Evolutionary conservation across 1,140 invertebrate species (phyloP).

Genomic region (Euwallacea fornicatus): DNA sequence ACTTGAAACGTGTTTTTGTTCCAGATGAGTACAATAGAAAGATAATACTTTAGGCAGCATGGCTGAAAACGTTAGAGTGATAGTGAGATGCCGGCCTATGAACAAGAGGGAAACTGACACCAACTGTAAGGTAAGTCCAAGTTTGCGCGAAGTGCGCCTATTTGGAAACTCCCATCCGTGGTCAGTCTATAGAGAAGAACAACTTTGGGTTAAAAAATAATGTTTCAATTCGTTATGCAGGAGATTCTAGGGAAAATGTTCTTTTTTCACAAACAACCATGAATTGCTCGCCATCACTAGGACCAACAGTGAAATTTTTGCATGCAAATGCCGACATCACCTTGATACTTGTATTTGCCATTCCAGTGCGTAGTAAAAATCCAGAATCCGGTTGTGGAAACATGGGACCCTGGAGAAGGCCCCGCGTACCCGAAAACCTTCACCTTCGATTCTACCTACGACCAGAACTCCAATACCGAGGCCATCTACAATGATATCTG

Average conservation of each 20-base stretch:
- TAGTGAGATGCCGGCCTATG: conserved; percentile 90
- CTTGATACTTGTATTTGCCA: conserved; percentile 1
- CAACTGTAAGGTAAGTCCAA: conserved; percentile 67
- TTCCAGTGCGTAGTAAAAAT: conserved; percentile 74
- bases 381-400: conserved; percentile 58
- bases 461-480: conserved; percentile 74
- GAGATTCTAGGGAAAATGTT: not conserved
- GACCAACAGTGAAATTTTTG: not conserved
- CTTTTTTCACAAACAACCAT: too few species aligned
- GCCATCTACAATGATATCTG: conserved; percentile 90
- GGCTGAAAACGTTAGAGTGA: conserved; percentile 87
- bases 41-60: conserved; percentile 49
- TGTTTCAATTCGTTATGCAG: not conserved
- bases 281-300: not conserved
- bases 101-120: conserved; percentile 73
- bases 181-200: not conserved
- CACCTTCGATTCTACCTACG: conserved; percentile 84
- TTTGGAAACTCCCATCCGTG: not conserved
- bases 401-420: conserved; percentile 54
- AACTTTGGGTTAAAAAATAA: not conserved
- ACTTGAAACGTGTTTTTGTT: not conserved
- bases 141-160: not conserved
- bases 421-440: conserved; percentile 67
- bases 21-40: conserved; percentile 29
- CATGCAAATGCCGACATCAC: too few species aligned